Conservation (phyloP, 2,888 invertebrate genomes). For the Cremastinae sp. region DNA sequence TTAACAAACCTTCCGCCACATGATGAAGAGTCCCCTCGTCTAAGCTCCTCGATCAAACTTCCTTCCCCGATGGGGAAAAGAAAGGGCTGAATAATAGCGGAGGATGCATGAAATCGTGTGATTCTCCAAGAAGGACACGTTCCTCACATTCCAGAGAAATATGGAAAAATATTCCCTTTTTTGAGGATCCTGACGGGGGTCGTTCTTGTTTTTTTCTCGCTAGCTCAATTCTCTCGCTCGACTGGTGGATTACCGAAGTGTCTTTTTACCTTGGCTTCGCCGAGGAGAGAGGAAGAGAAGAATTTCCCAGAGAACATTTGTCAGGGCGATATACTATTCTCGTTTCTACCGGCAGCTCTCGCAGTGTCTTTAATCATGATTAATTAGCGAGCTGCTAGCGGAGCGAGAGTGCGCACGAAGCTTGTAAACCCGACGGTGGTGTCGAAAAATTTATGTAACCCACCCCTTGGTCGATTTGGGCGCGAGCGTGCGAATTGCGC, state of each 20-base stretch:
- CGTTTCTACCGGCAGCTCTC: slow-evolving; percentile 47
- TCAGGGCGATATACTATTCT: slow-evolving; percentile 62
- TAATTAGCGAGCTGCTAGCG: slow-evolving; percentile 63
- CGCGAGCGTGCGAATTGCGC: slow-evolving; percentile 35
- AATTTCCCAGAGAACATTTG: slow-evolving; percentile 58
- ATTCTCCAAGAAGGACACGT: not conserved
- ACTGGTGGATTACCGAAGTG: slow-evolving; percentile 41
- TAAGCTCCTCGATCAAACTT: slow-evolving; percentile 53
- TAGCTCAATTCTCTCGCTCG: slow-evolving; percentile 25
- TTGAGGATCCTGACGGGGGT: not conserved
- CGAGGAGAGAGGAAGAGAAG: slow-evolving; percentile 33
- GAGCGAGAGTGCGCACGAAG: slow-evolving; percentile 38
- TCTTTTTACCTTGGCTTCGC: slow-evolving; percentile 30
- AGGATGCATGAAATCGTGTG: slow-evolving; percentile 4
- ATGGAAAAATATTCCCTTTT: slow-evolving; percentile 35
- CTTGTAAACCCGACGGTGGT: slow-evolving; percentile 58
- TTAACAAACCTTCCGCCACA: slow-evolving; percentile 70
- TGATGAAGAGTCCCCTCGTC: slow-evolving; percentile 51
- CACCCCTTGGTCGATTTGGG: slow-evolving; percentile 19
- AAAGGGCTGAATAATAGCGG: slow-evolving; percentile 37
- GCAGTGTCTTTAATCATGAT: slow-evolving; percentile 65
- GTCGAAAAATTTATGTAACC: slow-evolving; percentile 65
- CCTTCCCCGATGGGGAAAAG: slow-evolving; percentile 27
- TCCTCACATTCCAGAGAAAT: slow-evolving; percentile 10
- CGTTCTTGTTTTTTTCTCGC: slow-evolving; percentile 17